phyloP scores from a whole-genome alignment of 2,888 invertebrate genomes.

The Noctua fimbriata region DNA sequence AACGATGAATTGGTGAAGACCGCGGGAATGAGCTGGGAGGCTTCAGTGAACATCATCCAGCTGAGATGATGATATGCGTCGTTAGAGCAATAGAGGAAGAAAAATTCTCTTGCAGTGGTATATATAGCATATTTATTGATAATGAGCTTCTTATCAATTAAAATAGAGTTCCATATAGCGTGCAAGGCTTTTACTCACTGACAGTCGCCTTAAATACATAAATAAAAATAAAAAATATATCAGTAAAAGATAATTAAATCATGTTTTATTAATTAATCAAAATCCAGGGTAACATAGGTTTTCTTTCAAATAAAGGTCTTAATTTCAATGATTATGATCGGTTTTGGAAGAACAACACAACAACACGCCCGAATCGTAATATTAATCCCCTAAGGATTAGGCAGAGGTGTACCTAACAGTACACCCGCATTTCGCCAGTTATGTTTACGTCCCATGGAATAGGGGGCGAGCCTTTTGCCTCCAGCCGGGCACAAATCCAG shows the following conservation, averaged over 20 bases:
- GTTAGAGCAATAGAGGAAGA: neutral
- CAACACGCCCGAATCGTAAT: too few species aligned
- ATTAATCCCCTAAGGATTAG: too few species aligned
- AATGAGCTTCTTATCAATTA: neutral
- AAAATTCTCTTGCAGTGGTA: neutral
- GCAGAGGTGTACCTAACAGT: too few species aligned
- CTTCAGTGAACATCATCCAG: neutral
- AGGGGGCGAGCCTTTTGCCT: too few species aligned
- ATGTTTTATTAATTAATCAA: neutral
- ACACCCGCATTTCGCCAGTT: too few species aligned
- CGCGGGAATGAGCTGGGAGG: neutral
- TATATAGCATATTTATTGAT: neutral
- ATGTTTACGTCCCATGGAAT: too few species aligned
- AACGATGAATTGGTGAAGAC: neutral
- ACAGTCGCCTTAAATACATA: neutral
- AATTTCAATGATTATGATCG: too few species aligned
- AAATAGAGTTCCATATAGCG: neutral
- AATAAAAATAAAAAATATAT: neutral
- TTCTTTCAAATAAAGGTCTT: too few species aligned
- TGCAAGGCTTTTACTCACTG: neutral
- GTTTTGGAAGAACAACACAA: too few species aligned
- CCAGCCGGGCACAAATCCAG: too few species aligned
- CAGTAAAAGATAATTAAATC: neutral
- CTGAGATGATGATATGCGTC: neutral
- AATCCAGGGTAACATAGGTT: too few species aligned